Conservation (phyloP, 2,113 vertebrate species). For the Isurus oxyrinchus region DNA sequence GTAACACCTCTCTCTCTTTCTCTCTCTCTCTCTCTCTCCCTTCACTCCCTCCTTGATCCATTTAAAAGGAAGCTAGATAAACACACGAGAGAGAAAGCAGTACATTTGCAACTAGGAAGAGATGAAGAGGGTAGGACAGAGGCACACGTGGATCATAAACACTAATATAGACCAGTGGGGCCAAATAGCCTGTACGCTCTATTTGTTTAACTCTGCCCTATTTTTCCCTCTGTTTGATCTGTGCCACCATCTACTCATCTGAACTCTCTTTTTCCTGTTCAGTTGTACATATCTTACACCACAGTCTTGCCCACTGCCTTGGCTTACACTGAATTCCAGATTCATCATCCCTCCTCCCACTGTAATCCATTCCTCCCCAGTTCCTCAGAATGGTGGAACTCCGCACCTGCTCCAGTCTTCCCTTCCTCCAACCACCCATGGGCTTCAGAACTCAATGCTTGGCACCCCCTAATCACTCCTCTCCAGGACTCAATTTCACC, state of each 20-base stretch:
- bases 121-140: too few relatives aligned
- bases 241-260: not conserved
- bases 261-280: not conserved
- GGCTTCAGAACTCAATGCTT: not conserved
- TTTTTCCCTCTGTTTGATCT: not conserved
- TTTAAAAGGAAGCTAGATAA: too few relatives aligned
- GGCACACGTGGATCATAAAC: too few relatives aligned
- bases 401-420: not conserved
- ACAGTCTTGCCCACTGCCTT: not conserved
- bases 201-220: too few relatives aligned
- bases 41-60: not conserved
- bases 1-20: too few relatives aligned
- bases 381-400: not conserved
- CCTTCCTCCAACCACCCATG: not conserved
- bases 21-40: not conserved
- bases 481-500: not conserved
- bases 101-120: too few relatives aligned
- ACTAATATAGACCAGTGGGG: too few relatives aligned
- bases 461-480: not conserved
- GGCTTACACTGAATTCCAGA: not conserved
- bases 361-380: too few relatives aligned
- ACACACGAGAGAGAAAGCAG: too few relatives aligned
- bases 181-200: too few relatives aligned
- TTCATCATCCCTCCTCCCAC: too few relatives aligned
- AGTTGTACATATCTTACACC: not conserved